phyloP scores from a whole-genome alignment of 2,113 vertebrate genomes.

The Kryptolebias marmoratus region DNA sequence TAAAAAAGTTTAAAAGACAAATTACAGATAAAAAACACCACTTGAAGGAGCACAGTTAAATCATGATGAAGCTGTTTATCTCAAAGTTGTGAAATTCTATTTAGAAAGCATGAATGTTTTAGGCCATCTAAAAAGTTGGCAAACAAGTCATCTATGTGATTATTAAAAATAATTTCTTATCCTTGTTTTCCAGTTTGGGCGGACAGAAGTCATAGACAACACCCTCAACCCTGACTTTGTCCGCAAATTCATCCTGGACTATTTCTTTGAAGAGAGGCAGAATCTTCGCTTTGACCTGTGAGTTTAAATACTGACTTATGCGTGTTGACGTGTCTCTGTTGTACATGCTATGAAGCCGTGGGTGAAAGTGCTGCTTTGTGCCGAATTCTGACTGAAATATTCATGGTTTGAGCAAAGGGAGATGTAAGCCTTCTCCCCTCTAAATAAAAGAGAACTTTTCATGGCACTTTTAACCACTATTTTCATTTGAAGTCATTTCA shows the following conservation, averaged over 20 bases:
- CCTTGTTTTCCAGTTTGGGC: constrained; percentile 84
- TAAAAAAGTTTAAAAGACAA: too few relatives aligned
- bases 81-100: too few relatives aligned
- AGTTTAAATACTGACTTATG: constrained; percentile 71
- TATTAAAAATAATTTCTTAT: background rate
- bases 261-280: constrained; percentile 97
- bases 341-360: background rate
- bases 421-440: constrained; percentile 51
- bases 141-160: background rate
- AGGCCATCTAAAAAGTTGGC: too few relatives aligned
- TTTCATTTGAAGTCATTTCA: constrained; percentile 37
- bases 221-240: constrained; percentile 98
- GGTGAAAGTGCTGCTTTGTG: constrained; percentile 45
- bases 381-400: constrained; percentile 66
- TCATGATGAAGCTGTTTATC: too few relatives aligned
- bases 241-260: constrained; percentile 96
- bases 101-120: too few relatives aligned
- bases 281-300: constrained; percentile 98
- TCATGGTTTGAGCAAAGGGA: constrained; percentile 52
- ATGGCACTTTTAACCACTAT: constrained; percentile 21
- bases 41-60: too few relatives aligned
- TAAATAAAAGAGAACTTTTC: constrained; percentile 67
- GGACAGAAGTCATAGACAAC: constrained; percentile 98
- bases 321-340: constrained; percentile 11
- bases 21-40: too few relatives aligned